Evolutionary conservation across 92 coral and sea anemone species (phyloP).

Genomic region (Paragorgia papillata): DNA sequence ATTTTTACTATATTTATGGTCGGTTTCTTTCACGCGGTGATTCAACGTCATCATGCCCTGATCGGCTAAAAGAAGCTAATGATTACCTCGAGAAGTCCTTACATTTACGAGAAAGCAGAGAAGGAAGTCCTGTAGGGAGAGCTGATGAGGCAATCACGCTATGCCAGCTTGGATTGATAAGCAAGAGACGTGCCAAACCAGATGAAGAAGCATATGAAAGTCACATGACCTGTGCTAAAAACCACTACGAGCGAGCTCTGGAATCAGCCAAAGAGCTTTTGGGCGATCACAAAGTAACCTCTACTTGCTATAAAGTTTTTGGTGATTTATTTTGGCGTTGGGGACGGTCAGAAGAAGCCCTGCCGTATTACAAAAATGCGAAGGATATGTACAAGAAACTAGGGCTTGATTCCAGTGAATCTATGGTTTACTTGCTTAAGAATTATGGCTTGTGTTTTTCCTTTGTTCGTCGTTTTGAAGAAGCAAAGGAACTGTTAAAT

Average conservation of each 20-base stretch:
- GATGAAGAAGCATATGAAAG: background rate
- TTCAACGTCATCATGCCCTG: background rate
- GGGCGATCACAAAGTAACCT: conserved; percentile 23
- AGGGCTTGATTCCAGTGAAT: background rate
- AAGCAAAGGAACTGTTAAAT: conserved; percentile 14
- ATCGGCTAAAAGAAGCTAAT: background rate
- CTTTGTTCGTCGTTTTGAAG: background rate
- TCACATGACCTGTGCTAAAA: too few species aligned
- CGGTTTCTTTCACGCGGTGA: background rate
- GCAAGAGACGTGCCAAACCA: background rate
- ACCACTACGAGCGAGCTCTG: background rate
- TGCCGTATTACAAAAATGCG: background rate
- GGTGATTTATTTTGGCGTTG: background rate
- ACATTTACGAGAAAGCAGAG: background rate
- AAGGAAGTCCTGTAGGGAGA: background rate
- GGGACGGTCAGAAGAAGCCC: background rate
- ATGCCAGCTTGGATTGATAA: background rate
- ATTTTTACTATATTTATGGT: conserved; percentile 3
- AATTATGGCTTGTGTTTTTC: conserved; percentile 6
- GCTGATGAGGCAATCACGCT: background rate
- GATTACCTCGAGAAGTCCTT: background rate
- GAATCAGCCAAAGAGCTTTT: background rate
- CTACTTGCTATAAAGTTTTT: background rate
- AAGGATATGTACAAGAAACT: background rate
- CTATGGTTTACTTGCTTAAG: conserved; percentile 7